Conservation (phyloP, 2,113 vertebrate species). For the Nestor notabilis region DNA sequence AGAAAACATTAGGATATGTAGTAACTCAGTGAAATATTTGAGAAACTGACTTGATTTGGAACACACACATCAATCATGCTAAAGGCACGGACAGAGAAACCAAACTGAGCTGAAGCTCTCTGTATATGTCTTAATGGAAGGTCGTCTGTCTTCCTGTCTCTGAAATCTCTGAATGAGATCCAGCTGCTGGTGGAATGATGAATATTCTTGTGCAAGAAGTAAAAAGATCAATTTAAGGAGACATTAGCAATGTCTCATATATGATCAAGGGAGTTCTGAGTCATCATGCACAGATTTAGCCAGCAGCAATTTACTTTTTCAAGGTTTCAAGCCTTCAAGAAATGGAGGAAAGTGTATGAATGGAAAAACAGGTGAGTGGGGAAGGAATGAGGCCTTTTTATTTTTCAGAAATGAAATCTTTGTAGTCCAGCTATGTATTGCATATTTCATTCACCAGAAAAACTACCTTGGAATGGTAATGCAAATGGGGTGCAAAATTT, state of each 20-base stretch:
- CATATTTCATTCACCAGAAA: background rate
- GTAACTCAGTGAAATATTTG: background rate
- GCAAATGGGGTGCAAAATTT: background rate
- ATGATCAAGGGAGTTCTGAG: background rate
- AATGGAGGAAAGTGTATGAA: background rate
- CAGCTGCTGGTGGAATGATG: background rate
- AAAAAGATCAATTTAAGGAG: slow-evolving; percentile 8
- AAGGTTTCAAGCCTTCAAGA: background rate
- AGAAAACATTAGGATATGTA: background rate
- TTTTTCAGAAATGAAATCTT: background rate
- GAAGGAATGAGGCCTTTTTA: background rate
- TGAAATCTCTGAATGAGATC: background rate
- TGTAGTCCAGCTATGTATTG: background rate
- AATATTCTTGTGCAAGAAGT: background rate
- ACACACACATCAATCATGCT: background rate
- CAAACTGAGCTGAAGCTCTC: background rate
- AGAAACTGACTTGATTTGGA: background rate
- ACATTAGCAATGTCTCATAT: background rate
- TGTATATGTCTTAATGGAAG: background rate
- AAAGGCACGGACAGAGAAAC: background rate
- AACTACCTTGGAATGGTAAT: background rate
- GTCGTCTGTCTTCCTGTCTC: background rate
- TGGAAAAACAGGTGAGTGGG: background rate
- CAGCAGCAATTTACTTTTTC: background rate
- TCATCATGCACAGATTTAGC: background rate